phyloP scores from a whole-genome alignment of 2,797 vertebrate species.

The Distichodus sexfasciatus region DNA sequence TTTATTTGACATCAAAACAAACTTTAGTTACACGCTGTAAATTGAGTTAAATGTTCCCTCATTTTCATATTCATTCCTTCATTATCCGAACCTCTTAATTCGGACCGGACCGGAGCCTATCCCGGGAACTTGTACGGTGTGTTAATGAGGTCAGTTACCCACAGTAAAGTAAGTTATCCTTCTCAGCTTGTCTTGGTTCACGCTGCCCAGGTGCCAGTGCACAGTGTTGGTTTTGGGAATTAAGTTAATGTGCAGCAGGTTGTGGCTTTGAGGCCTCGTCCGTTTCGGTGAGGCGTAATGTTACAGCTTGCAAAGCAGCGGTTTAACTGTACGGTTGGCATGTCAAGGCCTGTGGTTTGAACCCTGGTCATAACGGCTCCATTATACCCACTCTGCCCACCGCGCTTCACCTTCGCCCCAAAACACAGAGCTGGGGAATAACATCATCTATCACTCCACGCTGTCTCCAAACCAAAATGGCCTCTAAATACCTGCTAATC shows the following conservation, averaged over 20 bases:
- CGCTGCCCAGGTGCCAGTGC: neutral
- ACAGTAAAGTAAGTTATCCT: too few species aligned
- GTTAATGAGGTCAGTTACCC: too few species aligned
- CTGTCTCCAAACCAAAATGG: slow-evolving; percentile 7
- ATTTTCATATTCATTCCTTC: too few species aligned
- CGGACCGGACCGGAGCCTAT: too few species aligned
- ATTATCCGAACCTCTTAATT: too few species aligned
- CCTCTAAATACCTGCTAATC: slow-evolving; percentile 13
- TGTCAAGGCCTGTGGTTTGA: neutral
- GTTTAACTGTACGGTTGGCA: slow-evolving; percentile 6
- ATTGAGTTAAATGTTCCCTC: too few species aligned
- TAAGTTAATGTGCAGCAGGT: neutral
- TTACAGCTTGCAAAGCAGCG: slow-evolving; percentile 12
- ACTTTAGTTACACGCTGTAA: too few species aligned
- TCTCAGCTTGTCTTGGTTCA: too few species aligned
- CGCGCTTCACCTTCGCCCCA: neutral
- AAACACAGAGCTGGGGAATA: neutral
- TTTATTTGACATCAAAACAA: too few species aligned
- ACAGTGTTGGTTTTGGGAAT: neutral
- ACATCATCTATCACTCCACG: slow-evolving; percentile 16
- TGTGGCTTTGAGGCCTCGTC: neutral
- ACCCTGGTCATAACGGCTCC: neutral
- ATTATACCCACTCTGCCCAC: slow-evolving; percentile 1
- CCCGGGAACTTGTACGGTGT: too few species aligned
- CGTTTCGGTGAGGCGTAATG: neutral